Percentiles rank a stretch among this genome's conserved stretches.
Conservation (phyloP, 2,888 invertebrate genomes). For the Parascotia fuliginaria region DNA sequence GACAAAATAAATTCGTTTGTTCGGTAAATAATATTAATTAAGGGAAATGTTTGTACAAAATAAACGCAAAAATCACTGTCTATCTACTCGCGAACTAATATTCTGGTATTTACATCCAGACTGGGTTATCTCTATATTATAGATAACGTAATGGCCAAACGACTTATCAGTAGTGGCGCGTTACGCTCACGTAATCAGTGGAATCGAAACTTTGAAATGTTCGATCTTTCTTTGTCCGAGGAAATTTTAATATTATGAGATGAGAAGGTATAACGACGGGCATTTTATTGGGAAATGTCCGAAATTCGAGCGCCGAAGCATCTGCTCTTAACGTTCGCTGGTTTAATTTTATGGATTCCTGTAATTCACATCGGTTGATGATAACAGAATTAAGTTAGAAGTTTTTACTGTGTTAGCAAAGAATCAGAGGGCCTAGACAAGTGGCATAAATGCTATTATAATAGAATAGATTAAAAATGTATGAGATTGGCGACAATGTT, state of each 20-base stretch:
- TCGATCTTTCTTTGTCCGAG: conserved; percentile 25
- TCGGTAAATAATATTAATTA: no score
- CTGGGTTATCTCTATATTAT: background rate
- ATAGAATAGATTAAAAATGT: no score
- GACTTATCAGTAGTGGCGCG: conserved; percentile 12
- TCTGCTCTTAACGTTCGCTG: conserved; percentile 45
- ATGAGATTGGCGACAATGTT: no score
- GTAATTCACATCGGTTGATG: conserved; percentile 38
- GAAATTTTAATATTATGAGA: conserved; percentile 31
- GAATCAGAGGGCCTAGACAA: no score
- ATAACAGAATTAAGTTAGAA: conserved; percentile 43
- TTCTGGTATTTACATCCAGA: background rate
- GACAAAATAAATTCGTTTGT: no score
- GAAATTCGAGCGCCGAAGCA: conserved; percentile 44
- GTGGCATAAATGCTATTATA: no score
- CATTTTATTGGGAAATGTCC: conserved; percentile 32
- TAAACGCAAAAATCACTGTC: no score
- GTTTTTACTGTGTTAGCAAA: conserved; percentile 44
- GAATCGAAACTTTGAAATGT: conserved; percentile 13
- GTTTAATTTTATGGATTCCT: conserved; percentile 47
- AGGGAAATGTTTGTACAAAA: no score
- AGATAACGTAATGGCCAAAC: conserved; percentile 10
- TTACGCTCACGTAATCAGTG: conserved; percentile 11
- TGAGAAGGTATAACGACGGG: conserved; percentile 34
- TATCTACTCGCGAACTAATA: no score